phyloP scores from a whole-genome alignment of 2,888 invertebrate species.

The Gasteruption jaculator region DNA sequence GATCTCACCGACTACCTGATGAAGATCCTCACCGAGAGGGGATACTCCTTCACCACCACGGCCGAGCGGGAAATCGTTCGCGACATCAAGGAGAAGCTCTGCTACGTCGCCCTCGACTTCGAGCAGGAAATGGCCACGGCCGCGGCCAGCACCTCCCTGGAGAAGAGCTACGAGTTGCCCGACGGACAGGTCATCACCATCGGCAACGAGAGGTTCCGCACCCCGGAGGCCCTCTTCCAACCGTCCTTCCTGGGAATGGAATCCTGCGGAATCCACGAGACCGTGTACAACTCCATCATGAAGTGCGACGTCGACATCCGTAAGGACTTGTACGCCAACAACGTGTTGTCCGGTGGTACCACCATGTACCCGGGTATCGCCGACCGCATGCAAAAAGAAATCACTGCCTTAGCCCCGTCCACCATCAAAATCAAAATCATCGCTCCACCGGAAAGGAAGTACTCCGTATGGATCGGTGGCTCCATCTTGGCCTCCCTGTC shows the following conservation, averaged over 20 bases:
- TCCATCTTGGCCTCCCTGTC: constrained; percentile 90
- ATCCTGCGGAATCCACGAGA: constrained; percentile 85
- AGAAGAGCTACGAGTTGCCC: constrained; percentile 89
- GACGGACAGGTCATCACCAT: constrained; percentile 85
- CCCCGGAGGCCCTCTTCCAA: constrained; percentile 87
- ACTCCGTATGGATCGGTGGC: constrained; percentile 97
- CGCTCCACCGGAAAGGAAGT: constrained; percentile 93
- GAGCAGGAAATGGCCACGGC: constrained; percentile 95
- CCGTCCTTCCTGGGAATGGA: constrained; percentile 89
- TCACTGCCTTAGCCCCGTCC: constrained; percentile 85
- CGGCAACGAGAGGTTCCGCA: constrained; percentile 83
- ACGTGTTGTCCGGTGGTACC: constrained; percentile 87
- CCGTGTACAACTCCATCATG: constrained; percentile 91
- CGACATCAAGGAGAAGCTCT: constrained; percentile 90
- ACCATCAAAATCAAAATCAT: constrained; percentile 96
- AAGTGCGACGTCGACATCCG: constrained; percentile 92
- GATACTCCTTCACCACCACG: no score
- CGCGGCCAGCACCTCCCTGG: constrained; percentile 82
- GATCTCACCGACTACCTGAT: no score
- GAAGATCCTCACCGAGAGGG: no score
- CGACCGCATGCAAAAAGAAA: constrained; percentile 97
- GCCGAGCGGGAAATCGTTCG: constrained; percentile 91
- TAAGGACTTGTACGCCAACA: constrained; percentile 89
- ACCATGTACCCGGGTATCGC: constrained; percentile 97
- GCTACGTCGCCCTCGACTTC: constrained; percentile 90